Base-by-base conservation (phyloP, 2,888 invertebrate species). In the Iphiclides podalirius region DNA sequence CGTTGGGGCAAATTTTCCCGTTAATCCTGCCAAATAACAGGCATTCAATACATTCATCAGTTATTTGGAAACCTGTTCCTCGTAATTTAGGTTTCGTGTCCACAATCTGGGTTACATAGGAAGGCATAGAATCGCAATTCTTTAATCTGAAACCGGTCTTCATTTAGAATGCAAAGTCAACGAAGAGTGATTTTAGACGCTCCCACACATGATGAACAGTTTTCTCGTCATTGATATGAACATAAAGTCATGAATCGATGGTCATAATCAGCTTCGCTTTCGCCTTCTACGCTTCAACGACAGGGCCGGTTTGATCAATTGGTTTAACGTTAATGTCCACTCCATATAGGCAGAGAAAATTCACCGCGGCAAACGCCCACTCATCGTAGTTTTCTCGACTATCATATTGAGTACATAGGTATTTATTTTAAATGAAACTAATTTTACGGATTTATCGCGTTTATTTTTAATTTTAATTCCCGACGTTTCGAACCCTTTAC, bases 51-150 rank as follows among this genome's bases (percentile, higher is more conserved):
- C 50, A 55, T 12, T 50, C 50, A 12, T 49, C 48, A 7, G 20
- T 13, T 11, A 12, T 34, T 20, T 9, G 15, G 16, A 38, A 26
- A 2, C 26, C 26, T 26, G 26, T 26, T 2, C 26, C 26, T 6
- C 8, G 3, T 8, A 26, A 26, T 7, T 8, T 7, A 6, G 6
- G 8, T 6, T 7, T 9, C 8, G 8, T 26, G 1, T 26, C 26
- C 8, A 26, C 26, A 1, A 26, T 26, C 8, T 26, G 26, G 1
- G 8, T 26, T 1, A 26, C 26, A 64, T 60, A 13, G 62, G 63
- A 0, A 12, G 56, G 48, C 63, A 64, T 64, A 0, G 52, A 47
- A 7, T 54, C 56, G 33, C 57, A 59, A 28, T 46, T 58, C 46
- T 63, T 59, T 13, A 53, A 4, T 7, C 26, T n/a, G n/a, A 1